Evolutionary conservation across 1,140 invertebrate species (phyloP).

Genomic region (Hyles vespertilio): DNA sequence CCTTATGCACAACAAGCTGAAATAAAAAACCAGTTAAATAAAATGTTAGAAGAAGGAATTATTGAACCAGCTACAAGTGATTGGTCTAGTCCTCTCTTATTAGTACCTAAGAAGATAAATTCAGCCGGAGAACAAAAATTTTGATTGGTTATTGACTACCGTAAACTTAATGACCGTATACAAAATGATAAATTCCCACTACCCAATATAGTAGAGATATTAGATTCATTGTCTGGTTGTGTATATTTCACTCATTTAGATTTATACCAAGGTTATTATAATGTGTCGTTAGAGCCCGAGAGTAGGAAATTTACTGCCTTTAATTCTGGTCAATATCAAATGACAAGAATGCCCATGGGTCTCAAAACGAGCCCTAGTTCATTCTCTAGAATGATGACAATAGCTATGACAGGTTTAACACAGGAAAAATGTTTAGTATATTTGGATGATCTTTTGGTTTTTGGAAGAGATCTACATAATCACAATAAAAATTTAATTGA

Average conservation of each 20-base stretch:
- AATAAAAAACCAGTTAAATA: slow-evolving; percentile 17
- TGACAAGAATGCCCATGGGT: slow-evolving; percentile 25
- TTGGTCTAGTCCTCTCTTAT: slow-evolving; percentile 11
- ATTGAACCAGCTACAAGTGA: slow-evolving; percentile 23
- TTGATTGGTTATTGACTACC: too few relatives aligned
- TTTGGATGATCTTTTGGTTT: slow-evolving; percentile 39
- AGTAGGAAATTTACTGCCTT: slow-evolving; percentile 25
- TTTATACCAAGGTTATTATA: slow-evolving; percentile 1
- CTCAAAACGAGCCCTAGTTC: slow-evolving; percentile 24
- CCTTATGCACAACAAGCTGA: slow-evolving; percentile 9
- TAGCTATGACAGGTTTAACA: slow-evolving; percentile 22
- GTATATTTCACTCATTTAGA: slow-evolving; percentile 26
- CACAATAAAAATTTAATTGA: slow-evolving; percentile 50
- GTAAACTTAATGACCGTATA: not conserved
- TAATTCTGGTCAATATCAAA: slow-evolving; percentile 22
- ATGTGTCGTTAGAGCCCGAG: slow-evolving; percentile 9
- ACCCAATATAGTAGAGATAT: slow-evolving; percentile 14
- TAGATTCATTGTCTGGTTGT: slow-evolving; percentile 23
- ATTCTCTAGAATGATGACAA: slow-evolving; percentile 24
- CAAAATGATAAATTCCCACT: slow-evolving; percentile 13
- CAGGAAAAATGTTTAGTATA: slow-evolving; percentile 47
- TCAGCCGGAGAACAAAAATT: not conserved
- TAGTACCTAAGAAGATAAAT: slow-evolving; percentile 4
- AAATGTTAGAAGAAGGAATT: slow-evolving; percentile 21
- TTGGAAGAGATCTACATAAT: slow-evolving; percentile 25